Conservation (phyloP, 2,797 vertebrate species). For the Parauchenoglanis punctatus region DNA sequence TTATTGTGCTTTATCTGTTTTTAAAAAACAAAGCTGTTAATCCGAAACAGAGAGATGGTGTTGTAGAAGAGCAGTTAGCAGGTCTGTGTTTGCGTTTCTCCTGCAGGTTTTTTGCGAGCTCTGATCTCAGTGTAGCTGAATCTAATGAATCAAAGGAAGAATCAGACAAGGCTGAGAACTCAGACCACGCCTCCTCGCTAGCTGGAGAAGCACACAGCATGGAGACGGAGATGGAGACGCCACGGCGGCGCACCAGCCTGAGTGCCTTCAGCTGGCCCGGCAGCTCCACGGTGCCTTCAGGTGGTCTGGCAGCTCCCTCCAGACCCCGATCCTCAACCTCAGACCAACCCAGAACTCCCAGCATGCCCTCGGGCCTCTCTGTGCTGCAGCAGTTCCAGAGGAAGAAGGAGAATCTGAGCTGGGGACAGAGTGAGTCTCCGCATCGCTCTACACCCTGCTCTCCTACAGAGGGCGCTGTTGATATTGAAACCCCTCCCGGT, state of each 20-base stretch:
- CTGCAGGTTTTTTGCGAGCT: constrained; percentile 42
- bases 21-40: no score
- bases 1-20: no score
- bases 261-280: constrained; percentile 77
- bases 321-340: constrained; percentile 20
- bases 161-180: background rate
- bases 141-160: constrained; percentile 35
- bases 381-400: constrained; percentile 75
- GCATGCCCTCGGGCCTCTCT: constrained; percentile 49
- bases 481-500: constrained; percentile 52
- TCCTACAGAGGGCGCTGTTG: constrained; percentile 37
- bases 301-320: constrained; percentile 52
- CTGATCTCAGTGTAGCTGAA: background rate
- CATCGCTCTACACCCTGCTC: background rate
- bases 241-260: constrained; percentile 53
- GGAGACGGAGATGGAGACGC: background rate
- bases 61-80: background rate
- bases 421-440: background rate
- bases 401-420: constrained; percentile 56
- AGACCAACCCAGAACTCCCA: constrained; percentile 54
- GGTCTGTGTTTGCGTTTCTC: background rate
- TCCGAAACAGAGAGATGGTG: no score
- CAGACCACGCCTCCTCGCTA: background rate
- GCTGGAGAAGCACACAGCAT: background rate
- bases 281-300: no score